These are phyloP conservation scores for Heteropelma amictum DNA, from an alignment of 2,888 invertebrate genomes.

Conservation along the genomic window DNA sequence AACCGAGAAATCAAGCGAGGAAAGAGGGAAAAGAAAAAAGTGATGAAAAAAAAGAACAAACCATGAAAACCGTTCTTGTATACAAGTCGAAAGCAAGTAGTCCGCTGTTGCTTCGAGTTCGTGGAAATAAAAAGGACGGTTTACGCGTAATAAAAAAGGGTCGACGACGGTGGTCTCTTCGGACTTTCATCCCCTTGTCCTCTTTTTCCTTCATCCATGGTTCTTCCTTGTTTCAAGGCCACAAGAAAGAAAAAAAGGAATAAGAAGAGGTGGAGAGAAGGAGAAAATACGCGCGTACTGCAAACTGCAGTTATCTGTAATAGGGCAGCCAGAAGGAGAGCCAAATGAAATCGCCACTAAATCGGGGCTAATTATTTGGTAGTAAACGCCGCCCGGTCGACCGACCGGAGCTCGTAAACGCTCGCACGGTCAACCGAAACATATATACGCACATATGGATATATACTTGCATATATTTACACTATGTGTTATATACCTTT, in stretches of 20 bases:
- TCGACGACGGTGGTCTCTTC: slow-evolving; percentile 66
- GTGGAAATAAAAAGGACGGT: slow-evolving; percentile 73
- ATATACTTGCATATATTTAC: background rate
- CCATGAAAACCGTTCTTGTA: slow-evolving; percentile 7
- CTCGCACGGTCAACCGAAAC: slow-evolving; percentile 45
- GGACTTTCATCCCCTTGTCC: slow-evolving; percentile 64
- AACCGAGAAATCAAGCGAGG: background rate
- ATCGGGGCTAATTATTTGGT: slow-evolving; percentile 76
- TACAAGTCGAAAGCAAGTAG: slow-evolving; percentile 17
- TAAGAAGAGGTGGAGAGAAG: background rate
- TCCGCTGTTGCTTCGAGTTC: slow-evolving; percentile 28
- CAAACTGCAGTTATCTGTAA: slow-evolving; percentile 54
- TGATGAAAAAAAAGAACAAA: background rate
- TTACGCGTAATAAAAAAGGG: slow-evolving; percentile 74
- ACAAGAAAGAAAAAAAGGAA: slow-evolving; percentile 17
- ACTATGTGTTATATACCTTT: background rate
- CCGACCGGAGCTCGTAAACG: slow-evolving; percentile 54
- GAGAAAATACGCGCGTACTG: slow-evolving; percentile 13
- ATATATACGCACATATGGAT: background rate
- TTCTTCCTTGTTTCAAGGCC: slow-evolving; percentile 29
- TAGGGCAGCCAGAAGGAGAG: slow-evolving; percentile 48
- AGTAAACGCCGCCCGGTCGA: slow-evolving; percentile 66
- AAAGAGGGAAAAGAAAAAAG: background rate
- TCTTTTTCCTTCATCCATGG: slow-evolving; percentile 20
- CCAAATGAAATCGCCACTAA: slow-evolving; percentile 69